phyloP scores from a whole-genome alignment of 2,797 vertebrate genomes.

The Acanthornis magna region DNA sequence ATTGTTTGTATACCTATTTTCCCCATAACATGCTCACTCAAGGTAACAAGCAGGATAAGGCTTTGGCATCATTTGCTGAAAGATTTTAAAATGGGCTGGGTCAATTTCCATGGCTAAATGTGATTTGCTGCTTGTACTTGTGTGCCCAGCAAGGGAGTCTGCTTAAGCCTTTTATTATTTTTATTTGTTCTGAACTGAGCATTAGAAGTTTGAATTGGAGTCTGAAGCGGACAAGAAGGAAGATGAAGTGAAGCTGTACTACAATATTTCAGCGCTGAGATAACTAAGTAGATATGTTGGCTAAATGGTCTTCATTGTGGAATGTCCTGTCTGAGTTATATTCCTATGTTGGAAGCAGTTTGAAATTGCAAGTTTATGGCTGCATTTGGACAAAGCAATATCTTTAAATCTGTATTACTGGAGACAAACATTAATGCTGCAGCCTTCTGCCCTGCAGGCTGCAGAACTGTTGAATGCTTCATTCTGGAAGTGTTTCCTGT shows the following conservation, averaged over 20 bases:
- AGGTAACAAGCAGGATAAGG: neutral
- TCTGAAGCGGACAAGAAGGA: neutral
- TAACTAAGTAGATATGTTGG: neutral
- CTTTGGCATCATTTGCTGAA: neutral
- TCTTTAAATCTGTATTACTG: constrained; percentile 40
- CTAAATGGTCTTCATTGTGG: neutral
- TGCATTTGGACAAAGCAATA: constrained; percentile 3
- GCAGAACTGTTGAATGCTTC: neutral
- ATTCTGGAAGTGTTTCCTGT: neutral
- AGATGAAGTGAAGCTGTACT: neutral
- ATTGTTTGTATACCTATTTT: neutral
- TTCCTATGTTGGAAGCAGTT: constrained; percentile 6
- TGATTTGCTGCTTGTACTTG: neutral
- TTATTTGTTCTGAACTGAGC: neutral
- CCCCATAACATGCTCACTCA: neutral
- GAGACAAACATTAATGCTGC: neutral
- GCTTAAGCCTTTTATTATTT: neutral
- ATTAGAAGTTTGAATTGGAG: neutral
- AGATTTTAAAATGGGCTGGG: neutral
- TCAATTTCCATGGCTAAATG: neutral
- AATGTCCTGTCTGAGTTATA: neutral
- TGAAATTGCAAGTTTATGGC: constrained; percentile 47
- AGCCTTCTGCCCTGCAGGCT: neutral
- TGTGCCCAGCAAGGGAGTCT: neutral
- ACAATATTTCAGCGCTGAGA: neutral